Conservation (phyloP, 64 coral and sea anemone species). For the Montipora sp. region DNA sequence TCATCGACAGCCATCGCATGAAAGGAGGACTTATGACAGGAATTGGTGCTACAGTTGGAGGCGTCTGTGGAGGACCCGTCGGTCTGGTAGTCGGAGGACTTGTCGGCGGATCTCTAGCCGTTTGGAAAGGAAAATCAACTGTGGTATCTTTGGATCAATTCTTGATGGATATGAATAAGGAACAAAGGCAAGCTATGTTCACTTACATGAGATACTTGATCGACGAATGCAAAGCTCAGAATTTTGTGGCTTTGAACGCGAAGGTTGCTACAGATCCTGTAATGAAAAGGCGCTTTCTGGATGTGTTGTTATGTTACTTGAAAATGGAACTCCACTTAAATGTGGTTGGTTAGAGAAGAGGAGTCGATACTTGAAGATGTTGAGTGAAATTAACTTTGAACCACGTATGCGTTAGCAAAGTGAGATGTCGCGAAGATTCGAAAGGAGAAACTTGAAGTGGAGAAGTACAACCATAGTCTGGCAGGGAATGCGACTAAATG, state of each 20-base stretch:
- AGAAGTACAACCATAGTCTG: not conserved
- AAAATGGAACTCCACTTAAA: constrained; percentile 58
- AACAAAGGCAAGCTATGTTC: constrained; percentile 81
- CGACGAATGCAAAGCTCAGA: constrained; percentile 80
- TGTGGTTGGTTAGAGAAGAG: not conserved
- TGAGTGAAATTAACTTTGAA: not conserved
- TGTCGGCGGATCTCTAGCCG: constrained; percentile 80
- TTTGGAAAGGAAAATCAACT: constrained; percentile 75
- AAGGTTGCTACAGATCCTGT: constrained; percentile 75
- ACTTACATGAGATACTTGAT: constrained; percentile 84
- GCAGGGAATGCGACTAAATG: not conserved
- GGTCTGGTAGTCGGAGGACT: constrained; percentile 78
- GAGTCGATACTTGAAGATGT: not conserved
- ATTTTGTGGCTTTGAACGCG: constrained; percentile 81
- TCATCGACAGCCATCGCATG: constrained; percentile 43
- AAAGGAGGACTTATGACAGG: constrained; percentile 76
- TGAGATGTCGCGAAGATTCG: not conserved
- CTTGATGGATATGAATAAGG: constrained; percentile 85
- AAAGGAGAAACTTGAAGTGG: not conserved
- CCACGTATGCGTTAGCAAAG: no score
- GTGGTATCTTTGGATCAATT: constrained; percentile 64
- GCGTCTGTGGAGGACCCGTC: constrained; percentile 78
- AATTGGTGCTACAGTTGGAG: constrained; percentile 73
- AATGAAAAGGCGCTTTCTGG: constrained; percentile 71
- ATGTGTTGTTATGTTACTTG: constrained; percentile 88